phyloP scores from a whole-genome alignment of 1,140 invertebrate genomes.

The Rhopalosiphum maidis region DNA sequence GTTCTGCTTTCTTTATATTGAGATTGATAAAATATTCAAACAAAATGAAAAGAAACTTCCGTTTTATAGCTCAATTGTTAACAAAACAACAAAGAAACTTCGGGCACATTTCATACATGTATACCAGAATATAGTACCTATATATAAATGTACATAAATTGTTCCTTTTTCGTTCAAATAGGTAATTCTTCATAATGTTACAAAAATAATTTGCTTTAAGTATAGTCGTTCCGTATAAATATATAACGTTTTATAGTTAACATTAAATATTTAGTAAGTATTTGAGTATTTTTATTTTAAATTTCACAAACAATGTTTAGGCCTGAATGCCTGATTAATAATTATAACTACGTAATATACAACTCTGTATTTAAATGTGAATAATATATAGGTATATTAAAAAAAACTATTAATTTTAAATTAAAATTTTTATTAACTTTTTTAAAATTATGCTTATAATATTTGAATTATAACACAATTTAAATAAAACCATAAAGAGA shows the following conservation, averaged over 20 bases:
- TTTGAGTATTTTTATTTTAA: neutral
- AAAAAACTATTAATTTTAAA: neutral
- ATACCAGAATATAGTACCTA: neutral
- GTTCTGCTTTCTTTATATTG: neutral
- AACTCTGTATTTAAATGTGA: neutral
- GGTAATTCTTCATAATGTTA: neutral
- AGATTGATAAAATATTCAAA: neutral
- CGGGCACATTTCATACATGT: neutral
- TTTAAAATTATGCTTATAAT: neutral
- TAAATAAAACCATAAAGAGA: neutral
- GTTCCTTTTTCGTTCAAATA: neutral
- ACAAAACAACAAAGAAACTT: neutral
- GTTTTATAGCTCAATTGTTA: neutral
- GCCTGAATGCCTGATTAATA: neutral
- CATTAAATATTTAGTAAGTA: too few relatives aligned
- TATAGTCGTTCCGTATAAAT: neutral
- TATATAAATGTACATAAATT: neutral
- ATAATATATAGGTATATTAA: neutral
- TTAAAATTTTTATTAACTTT: neutral
- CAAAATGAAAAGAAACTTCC: neutral
- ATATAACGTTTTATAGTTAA: neutral
- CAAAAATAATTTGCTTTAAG: neutral
- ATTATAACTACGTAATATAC: neutral
- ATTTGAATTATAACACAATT: neutral
- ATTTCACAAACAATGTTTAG: neutral